A percentile compares a stretch with the other conserved stretches of the same genome.
phyloP scores from a whole-genome alignment of 2,113 vertebrate species.

The Clupea harengus region DNA sequence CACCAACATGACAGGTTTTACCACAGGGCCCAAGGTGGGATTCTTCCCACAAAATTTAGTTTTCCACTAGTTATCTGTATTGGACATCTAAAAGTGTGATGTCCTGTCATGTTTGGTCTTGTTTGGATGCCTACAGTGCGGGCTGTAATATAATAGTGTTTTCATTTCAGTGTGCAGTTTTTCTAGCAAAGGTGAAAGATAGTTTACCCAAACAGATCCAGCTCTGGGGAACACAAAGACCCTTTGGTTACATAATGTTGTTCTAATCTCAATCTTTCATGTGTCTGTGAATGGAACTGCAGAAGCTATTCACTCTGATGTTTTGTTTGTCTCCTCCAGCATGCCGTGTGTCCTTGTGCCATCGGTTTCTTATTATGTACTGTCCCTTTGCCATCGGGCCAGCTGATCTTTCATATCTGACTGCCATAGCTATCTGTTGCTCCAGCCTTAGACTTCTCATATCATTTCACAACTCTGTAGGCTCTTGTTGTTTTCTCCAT shows the following conservation, averaged over 20 bases:
- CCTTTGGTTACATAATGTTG: slow-evolving; percentile 34
- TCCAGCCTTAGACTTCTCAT: background rate
- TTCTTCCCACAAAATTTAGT: background rate
- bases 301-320: background rate
- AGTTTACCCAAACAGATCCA: background rate
- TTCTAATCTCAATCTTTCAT: background rate
- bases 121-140: slow-evolving; percentile 43
- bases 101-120: background rate
- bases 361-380: background rate
- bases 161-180: background rate
- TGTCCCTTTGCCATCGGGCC: background rate
- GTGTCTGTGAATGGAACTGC: background rate
- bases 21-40: background rate
- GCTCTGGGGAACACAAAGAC: slow-evolving; percentile 24
- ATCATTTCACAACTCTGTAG: background rate
- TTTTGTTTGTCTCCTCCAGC: background rate
- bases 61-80: background rate
- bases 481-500: too few species aligned
- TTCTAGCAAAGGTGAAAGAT: background rate
- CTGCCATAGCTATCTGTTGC: background rate
- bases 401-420: background rate
- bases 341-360: background rate
- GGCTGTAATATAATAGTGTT: slow-evolving; percentile 10
- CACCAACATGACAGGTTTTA: background rate
- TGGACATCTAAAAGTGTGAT: background rate